Conservation (phyloP, 1,140 invertebrate genomes). For the Halotydeus destructor region DNA sequence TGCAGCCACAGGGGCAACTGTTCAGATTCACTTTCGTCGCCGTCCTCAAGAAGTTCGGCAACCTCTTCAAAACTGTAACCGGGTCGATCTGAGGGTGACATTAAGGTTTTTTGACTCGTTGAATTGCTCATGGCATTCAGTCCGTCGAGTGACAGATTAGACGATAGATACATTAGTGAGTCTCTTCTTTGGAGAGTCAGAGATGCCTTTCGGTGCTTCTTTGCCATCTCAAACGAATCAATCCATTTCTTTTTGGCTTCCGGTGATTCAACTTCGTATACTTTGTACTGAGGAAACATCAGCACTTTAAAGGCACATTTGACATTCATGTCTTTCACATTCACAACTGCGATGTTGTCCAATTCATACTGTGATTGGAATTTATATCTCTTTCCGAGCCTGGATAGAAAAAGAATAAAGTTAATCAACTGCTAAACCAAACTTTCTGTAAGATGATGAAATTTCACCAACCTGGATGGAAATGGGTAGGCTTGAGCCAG, state of each 20-base stretch:
- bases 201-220: constrained; percentile 34
- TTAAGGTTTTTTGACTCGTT: background rate
- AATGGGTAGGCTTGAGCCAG: constrained; percentile 45
- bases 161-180: constrained; percentile 4
- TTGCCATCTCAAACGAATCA: constrained; percentile 73
- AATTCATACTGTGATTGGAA: constrained; percentile 75
- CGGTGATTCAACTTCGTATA: constrained; percentile 18
- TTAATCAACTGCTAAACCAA: background rate
- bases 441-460: background rate
- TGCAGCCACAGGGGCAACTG: constrained; percentile 61
- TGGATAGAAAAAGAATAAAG: too few species aligned
- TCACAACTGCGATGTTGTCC: constrained; percentile 77
- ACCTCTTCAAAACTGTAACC: constrained; percentile 14
- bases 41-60: constrained; percentile 20
- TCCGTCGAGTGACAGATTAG: background rate
- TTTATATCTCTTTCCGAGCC: constrained; percentile 55
- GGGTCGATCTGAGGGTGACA: constrained; percentile 5
- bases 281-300: constrained; percentile 63
- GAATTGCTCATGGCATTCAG: background rate
- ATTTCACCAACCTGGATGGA: constrained; percentile 13
- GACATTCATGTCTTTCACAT: constrained; percentile 45
- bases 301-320: constrained; percentile 84
- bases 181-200: constrained; percentile 7
- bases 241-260: constrained; percentile 63
- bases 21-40: constrained; percentile 12